Base-by-base conservation (phyloP, 2,113 vertebrate species). In the Ameiurus melas region DNA sequence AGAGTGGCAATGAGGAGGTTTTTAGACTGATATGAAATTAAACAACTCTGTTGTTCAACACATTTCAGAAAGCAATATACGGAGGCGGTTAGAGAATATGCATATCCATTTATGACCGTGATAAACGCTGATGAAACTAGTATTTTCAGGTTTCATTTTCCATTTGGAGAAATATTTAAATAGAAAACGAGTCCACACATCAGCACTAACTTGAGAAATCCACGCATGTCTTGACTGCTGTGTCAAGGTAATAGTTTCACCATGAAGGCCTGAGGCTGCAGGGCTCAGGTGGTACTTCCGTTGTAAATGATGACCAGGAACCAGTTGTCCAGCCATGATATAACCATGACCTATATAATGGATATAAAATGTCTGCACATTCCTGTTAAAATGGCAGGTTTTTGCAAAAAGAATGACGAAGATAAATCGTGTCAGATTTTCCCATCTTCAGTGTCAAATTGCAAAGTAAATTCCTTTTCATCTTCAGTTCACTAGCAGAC, bases 251-350 rank as follows among this genome's bases (percentile, higher is more conserved):
- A 71, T 71, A 73, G 33, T 20, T 73, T 73, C 17, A 43, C 17
- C 33, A 20, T 75, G 70, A 39, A 20, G 17, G 70, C 73, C 43
- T 27, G 22, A 47, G 20, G 22, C 22, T 47, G 43, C 43, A 51
- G 36, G 19, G 19, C 9, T 73, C 70, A 39, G 73, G 17, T 47
- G 27, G 20, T 36, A 8, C 12, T 78, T n/a, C 60, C 68, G 13
- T 33, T 80, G 77, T 68, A n/a, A 68, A 80, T 80, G 77, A 80
- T 64, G 57, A 77, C 33, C 79, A 43, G n/a, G 85, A 70, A 77
- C 47, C 7, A 39, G 79, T 36, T 27, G 14, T 58, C 51, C 79
- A 87, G 16, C 80, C 58, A 64, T 5, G 51, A 39, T 3, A 39
- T 51, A 83, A 58, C 43, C 86, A 73, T 68, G 55, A 60, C 9